Percentiles rank a stretch among this genome's conserved stretches.
These are phyloP conservation scores for Drosophila arawakana DNA, from an alignment of 1,140 invertebrate species.

Conservation along the genomic window DNA sequence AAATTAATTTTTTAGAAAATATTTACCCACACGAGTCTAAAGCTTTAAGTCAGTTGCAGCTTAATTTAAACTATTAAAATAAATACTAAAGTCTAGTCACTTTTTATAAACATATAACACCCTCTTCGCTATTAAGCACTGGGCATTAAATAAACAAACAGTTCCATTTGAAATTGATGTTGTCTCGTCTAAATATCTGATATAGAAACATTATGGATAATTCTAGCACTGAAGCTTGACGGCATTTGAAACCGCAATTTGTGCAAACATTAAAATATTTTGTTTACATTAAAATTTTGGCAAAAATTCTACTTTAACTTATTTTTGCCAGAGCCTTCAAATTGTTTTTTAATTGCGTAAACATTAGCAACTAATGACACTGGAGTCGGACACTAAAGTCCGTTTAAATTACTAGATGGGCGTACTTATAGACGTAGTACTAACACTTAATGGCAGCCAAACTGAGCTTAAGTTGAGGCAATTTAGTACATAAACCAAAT, in stretches of 20 bases:
- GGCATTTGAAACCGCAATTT: slow-evolving; percentile 23
- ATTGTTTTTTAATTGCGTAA: slow-evolving; percentile 67
- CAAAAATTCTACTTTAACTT: slow-evolving; percentile 24
- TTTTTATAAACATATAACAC: not conserved
- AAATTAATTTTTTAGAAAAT: not conserved
- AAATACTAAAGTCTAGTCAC: not conserved
- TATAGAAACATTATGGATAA: not conserved
- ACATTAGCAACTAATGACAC: slow-evolving; percentile 61
- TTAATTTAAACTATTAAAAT: no score
- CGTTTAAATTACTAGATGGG: slow-evolving; percentile 23
- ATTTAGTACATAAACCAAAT: slow-evolving; percentile 12
- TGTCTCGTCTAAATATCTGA: not conserved
- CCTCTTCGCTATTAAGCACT: not conserved
- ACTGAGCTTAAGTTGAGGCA: slow-evolving; percentile 19
- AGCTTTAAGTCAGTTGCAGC: no score
- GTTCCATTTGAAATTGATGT: slow-evolving; percentile 2
- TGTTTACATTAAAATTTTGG: slow-evolving; percentile 27
- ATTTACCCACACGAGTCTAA: no score
- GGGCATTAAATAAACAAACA: slow-evolving; percentile 14
- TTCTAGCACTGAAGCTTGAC: slow-evolving; percentile 25
- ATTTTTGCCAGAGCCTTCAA: slow-evolving; percentile 45
- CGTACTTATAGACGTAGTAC: slow-evolving; percentile 18
- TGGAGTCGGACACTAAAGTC: slow-evolving; percentile 16
- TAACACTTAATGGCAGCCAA: slow-evolving; percentile 11
- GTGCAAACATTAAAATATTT: not conserved